Base-by-base conservation (phyloP, 2,888 invertebrate species). In the Ornithoptera alexandrae region DNA sequence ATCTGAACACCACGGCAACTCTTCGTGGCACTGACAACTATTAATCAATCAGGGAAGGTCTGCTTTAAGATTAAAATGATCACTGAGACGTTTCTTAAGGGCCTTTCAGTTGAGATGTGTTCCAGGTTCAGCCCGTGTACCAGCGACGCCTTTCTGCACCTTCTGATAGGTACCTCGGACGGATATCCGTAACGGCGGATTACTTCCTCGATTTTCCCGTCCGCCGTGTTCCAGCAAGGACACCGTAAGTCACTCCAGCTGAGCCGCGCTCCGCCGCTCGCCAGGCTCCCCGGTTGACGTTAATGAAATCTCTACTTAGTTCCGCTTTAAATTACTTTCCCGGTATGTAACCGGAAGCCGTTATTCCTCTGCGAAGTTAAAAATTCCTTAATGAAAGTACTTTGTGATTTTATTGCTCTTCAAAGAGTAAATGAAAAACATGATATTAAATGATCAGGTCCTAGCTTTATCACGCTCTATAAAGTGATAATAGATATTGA, bases 291-390 rank as follows among this genome's bases (percentile, higher is more conserved):
- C 46, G 58, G 58, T 24, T 62, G 58, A 63, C 62, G 68, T 68
- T 68, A 68, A 68, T 68, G 62, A 68, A 68, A 68, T 68, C 68
- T 63, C 57, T 63, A 42, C 68, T 46, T 46, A n/a, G 42, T 58
- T 15, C 62, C 57, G 62, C 46, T 68, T 68, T 58, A 68, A 68
- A 68, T 68, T 63, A 62, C 58, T 68, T 62, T 46, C 68, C 30
- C 20, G 62, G 61, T 20, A 46, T 56, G 61, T 62, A 67, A 53
- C 62, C 53, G 17, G 42, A 46, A 67, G 42, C 39, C 68, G 62
- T 62, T 68, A 67, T 7, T 67, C 56, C 57, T 62, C 46, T n/a
- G 56, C 56, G 62, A 53, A 42, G 66, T 58, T 17, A 67, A 66
- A 66, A 59, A 62, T 68, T 68, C 22, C 57, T 62, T 46, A 62